phyloP scores from a whole-genome alignment of 2,113 vertebrate species.

The Carassius gibelio region DNA sequence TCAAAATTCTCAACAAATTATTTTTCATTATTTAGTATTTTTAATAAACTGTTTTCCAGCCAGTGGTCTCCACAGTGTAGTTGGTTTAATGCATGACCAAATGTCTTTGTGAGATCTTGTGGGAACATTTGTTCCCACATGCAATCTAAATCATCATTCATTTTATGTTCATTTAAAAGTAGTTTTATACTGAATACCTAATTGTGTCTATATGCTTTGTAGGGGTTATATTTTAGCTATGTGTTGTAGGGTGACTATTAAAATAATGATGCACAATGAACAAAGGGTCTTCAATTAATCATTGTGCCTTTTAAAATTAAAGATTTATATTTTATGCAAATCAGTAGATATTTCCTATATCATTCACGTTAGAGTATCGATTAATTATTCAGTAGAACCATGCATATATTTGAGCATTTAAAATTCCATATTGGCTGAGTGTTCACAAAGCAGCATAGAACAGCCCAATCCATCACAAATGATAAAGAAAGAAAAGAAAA shows the following conservation, averaged over 20 bases:
- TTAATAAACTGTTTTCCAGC: not conserved
- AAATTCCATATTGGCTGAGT: not conserved
- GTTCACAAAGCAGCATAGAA: not conserved
- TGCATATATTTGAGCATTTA: conserved; percentile 11
- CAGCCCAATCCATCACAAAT: not conserved
- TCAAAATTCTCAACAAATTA: too few species aligned
- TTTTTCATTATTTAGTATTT: not conserved
- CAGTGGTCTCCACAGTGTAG: not conserved
- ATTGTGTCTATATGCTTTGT: not conserved
- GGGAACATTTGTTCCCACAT: not conserved
- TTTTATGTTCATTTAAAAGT: not conserved
- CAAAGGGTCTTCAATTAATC: conserved; percentile 14
- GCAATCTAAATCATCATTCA: not conserved
- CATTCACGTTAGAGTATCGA: not conserved
- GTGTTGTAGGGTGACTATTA: not conserved
- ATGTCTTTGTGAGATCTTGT: not conserved
- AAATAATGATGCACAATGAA: conserved; percentile 5
- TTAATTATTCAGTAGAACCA: conserved; percentile 13
- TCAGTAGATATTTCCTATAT: conserved; percentile 17
- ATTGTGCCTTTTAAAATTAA: conserved; percentile 23
- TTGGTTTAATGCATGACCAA: not conserved
- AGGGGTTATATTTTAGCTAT: not conserved
- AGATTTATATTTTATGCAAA: conserved; percentile 30
- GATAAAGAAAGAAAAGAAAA: not conserved
- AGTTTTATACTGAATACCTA: not conserved